Base-by-base conservation (phyloP, 2,797 vertebrate species). In the Clamator glandarius region DNA sequence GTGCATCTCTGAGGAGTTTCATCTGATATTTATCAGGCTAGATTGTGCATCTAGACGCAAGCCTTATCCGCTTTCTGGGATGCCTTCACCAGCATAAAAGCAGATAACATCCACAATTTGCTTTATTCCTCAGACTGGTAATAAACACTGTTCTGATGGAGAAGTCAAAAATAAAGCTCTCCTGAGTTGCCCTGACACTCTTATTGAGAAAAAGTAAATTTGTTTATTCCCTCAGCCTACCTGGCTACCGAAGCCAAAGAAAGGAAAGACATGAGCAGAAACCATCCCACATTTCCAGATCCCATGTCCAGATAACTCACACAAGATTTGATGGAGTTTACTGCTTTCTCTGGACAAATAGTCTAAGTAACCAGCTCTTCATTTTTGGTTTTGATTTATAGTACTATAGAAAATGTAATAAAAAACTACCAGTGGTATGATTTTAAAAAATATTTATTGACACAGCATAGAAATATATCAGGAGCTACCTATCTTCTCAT, bases 391-490 rank as follows among this genome's bases (percentile, higher is more conserved):
- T 89, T 84, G 80, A 91, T 35, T 57, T 80, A 23, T 2, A 67
- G 29, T 81, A 36, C n/a, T 51, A 36, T 51, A 52, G 39, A 90
- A 68, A 57, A 91, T 58, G 9, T 58, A 78, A 72, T 54, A 35
- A 72, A 82, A 58, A 15, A 17, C 5, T 78, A 55, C 20, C 25
- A 55, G 8, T 33, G 35, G 11, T 36, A 39, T 76, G 51, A 75
- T 52, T 78, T 87, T 8, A 76, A 91, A 84, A 62, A 25, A 10
- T 44, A 76, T 83, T 88, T 90, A 89, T 57, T 75, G 64, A 25
- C 28, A 55, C 20, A 76, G 15, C 15, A 52, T 16, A 66, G 59
- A 69, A 86, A 58, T 8, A 58, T 44, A 75, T 81, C 16, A 72
- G 33, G 36, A 90, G 3, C 25, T 85, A 17, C 18, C 61, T 61